These are phyloP conservation scores for Congeria kusceri DNA, from an alignment of 2,888 invertebrate species.

Conservation along the genomic window DNA sequence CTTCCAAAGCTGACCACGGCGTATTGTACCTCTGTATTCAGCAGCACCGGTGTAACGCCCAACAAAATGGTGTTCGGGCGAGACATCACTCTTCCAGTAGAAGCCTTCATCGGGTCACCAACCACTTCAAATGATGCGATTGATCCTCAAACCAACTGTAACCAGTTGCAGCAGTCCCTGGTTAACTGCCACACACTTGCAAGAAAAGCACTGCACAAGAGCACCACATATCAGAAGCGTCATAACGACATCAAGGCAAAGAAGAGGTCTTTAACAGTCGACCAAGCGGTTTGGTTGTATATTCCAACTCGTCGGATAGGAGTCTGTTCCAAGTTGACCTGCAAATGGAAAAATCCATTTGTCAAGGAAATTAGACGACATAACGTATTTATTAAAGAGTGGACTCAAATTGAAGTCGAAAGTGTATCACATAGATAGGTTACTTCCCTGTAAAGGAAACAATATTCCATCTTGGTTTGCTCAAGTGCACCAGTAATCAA, in stretches of 20 bases:
- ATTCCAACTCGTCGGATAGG: constrained; percentile 33
- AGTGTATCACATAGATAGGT: too few species aligned
- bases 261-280: constrained; percentile 29
- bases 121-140: not conserved
- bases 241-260: constrained; percentile 54
- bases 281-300: constrained; percentile 49
- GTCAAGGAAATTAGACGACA: constrained; percentile 42
- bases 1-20: constrained; percentile 64
- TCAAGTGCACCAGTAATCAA: too few species aligned
- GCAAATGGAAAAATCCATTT: constrained; percentile 55
- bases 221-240: constrained; percentile 47
- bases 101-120: constrained; percentile 21
- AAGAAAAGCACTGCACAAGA: constrained; percentile 20
- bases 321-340: constrained; percentile 44
- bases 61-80: constrained; percentile 44
- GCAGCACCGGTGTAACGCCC: constrained; percentile 57
- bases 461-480: too few species aligned
- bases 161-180: too few species aligned
- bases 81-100: constrained; percentile 55
- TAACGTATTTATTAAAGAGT: constrained; percentile 36
- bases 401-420: too few species aligned
- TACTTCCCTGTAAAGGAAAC: too few species aligned
- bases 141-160: too few species aligned
- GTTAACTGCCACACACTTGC: constrained; percentile 17
- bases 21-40: constrained; percentile 61